phyloP scores from a whole-genome alignment of 2,888 invertebrate species.

The Eremobia ochroleuca region DNA sequence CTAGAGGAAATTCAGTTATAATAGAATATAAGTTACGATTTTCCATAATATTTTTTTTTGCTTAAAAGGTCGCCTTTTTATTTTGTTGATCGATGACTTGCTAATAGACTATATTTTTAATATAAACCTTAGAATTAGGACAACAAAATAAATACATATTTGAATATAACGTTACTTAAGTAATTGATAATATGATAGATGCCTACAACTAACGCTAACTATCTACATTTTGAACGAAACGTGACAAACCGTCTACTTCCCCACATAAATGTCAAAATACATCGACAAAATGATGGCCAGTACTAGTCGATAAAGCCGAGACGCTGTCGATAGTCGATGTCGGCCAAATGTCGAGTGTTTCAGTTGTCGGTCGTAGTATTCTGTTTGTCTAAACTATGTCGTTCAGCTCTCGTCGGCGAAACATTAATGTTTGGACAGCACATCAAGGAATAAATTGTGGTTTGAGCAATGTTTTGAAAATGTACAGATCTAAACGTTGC shows the following conservation, averaged over 20 bases:
- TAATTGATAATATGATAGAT: too few relatives aligned
- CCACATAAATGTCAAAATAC: constrained; percentile 17
- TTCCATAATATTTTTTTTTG: not conserved
- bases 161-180: not conserved
- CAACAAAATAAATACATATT: not conserved
- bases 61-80: not conserved
- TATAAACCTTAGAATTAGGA: not conserved
- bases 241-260: not conserved
- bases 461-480: constrained; percentile 5
- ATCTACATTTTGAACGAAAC: not conserved
- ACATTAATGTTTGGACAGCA: constrained; percentile 6
- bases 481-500: not conserved
- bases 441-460: not conserved
- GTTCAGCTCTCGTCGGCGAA: constrained; percentile 12
- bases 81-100: not conserved
- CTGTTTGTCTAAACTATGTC: constrained; percentile 32
- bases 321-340: constrained; percentile 60
- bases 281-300: constrained; percentile 53
- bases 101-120: not conserved
- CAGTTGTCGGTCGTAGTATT: constrained; percentile 23
- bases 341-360: constrained; percentile 64
- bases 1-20: not conserved
- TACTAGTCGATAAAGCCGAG: constrained; percentile 77
- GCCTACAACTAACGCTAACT: not conserved
- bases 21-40: not conserved